A percentile compares a stretch with the other conserved stretches of the same genome.
Conservation (phyloP, 2,888 invertebrate genomes). For the Fragum whitleyi region DNA sequence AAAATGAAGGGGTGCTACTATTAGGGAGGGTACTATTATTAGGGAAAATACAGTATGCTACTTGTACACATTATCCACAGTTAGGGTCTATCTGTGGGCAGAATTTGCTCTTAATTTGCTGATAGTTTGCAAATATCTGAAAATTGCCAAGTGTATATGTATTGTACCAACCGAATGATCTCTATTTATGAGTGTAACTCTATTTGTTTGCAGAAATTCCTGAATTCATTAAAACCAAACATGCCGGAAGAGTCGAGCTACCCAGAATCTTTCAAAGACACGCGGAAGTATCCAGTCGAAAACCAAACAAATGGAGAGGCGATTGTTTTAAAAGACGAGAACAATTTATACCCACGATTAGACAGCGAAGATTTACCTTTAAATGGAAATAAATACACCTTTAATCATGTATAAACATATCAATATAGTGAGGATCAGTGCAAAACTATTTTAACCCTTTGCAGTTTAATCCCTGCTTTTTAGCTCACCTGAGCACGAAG, state of each 20-base stretch:
- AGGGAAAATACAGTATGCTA: too few relatives aligned
- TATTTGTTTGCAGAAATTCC: conserved; percentile 60
- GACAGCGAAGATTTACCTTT: conserved; percentile 3
- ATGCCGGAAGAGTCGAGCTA: conserved; percentile 9
- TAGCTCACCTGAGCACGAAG: too few relatives aligned
- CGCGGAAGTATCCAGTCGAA: conserved; percentile 1
- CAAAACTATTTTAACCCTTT: too few relatives aligned
- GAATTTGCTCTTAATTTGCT: too few relatives aligned
- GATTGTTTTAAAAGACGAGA: conserved; percentile 10
- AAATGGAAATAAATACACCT: conserved; percentile 18
- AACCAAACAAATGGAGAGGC: conserved; percentile 13
- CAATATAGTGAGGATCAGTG: background rate
- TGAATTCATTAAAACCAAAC: conserved; percentile 43
- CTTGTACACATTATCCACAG: too few relatives aligned
- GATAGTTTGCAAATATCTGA: too few relatives aligned
- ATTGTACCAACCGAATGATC: too few relatives aligned
- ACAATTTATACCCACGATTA: conserved; percentile 16
- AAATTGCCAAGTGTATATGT: background rate
- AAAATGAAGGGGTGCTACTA: too few relatives aligned
- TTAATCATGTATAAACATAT: conserved; percentile 11
- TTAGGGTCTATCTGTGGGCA: too few relatives aligned
- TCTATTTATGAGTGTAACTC: too few relatives aligned
- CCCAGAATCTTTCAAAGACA: background rate
- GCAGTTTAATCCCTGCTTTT: too few relatives aligned
- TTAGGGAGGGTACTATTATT: too few relatives aligned